phyloP scores from a whole-genome alignment of 2,113 vertebrate genomes.

The Todiramphus saurophagus region DNA sequence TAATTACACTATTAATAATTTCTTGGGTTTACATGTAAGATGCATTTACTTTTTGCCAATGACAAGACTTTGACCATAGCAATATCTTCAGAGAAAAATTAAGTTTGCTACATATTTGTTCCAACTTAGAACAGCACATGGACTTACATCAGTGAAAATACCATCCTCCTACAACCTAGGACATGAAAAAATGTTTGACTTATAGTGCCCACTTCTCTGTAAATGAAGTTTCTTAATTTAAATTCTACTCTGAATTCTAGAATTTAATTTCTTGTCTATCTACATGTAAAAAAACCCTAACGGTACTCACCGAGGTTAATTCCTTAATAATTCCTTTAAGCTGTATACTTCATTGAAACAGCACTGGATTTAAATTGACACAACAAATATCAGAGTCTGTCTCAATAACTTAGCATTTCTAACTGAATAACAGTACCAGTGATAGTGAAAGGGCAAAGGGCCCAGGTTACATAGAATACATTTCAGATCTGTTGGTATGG shows the following conservation, averaged over 20 bases:
- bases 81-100: background rate
- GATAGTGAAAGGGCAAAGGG: background rate
- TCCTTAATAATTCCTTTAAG: background rate
- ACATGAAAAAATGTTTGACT: accelerated
- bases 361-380: background rate
- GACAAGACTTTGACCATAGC: background rate
- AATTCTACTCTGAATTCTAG: background rate
- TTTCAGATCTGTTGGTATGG: background rate
- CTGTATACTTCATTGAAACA: background rate
- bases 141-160: background rate
- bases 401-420: constrained; percentile 11
- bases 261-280: background rate
- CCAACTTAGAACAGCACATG: background rate
- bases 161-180: background rate
- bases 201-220: background rate
- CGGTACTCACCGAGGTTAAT: background rate
- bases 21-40: background rate
- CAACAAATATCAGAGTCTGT: background rate
- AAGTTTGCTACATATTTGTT: background rate
- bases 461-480: background rate
- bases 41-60: background rate
- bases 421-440: background rate
- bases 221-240: background rate
- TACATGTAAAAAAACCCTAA: background rate
- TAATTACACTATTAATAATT: background rate